phyloP scores from a whole-genome alignment of 2,888 invertebrate species.

The Agelastica alni region DNA sequence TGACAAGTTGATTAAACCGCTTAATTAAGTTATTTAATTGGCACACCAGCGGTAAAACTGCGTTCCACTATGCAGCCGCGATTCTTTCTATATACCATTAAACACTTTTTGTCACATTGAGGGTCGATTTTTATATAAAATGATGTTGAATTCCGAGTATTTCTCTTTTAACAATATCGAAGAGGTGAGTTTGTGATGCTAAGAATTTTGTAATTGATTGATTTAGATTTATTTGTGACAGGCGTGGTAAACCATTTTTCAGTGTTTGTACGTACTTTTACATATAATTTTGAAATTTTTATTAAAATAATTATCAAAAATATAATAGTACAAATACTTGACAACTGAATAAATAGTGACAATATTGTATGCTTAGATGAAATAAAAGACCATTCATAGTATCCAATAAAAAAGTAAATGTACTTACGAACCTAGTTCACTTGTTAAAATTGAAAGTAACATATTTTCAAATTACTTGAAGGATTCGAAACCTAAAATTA shows the following conservation, averaged over 20 bases:
- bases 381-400: too few relatives aligned
- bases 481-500: too few relatives aligned
- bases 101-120: constrained; percentile 32
- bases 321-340: too few relatives aligned
- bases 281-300: too few relatives aligned
- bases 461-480: too few relatives aligned
- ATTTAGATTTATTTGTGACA: constrained; percentile 9
- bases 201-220: constrained; percentile 11
- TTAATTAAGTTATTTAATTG: constrained; percentile 65
- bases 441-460: too few relatives aligned
- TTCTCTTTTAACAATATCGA: constrained; percentile 23
- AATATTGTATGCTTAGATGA: too few relatives aligned
- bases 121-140: constrained; percentile 25
- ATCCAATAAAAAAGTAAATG: too few relatives aligned
- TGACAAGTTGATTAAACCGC: constrained; percentile 63
- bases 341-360: too few relatives aligned
- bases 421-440: too few relatives aligned
- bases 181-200: constrained; percentile 12
- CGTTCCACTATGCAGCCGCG: constrained; percentile 37
- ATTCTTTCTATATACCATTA: constrained; percentile 32
- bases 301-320: too few relatives aligned
- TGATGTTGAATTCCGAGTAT: constrained; percentile 15
- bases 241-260: background rate
- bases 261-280: too few relatives aligned
- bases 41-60: constrained; percentile 50